Conservation (phyloP, 2,888 invertebrate genomes). For the Himalopsyche kuldschensis region DNA sequence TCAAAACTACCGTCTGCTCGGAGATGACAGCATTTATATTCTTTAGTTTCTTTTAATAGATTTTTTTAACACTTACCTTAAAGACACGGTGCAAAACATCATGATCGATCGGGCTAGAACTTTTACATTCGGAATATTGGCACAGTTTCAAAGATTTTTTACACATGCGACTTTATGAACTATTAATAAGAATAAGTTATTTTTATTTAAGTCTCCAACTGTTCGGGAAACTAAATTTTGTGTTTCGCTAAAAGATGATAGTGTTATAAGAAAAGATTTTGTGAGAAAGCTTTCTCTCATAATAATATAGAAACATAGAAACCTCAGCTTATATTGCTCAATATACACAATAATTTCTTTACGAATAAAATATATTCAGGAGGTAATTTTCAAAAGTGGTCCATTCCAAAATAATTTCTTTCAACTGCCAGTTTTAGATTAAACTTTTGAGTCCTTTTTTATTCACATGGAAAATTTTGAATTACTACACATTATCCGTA, state of each 20-base stretch:
- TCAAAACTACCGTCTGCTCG: not conserved
- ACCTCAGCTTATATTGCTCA: too few relatives aligned
- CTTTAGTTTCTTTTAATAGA: not conserved
- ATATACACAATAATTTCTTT: too few relatives aligned
- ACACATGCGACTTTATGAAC: not conserved
- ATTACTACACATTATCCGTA: too few relatives aligned
- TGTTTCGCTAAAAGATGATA: not conserved
- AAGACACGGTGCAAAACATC: not conserved
- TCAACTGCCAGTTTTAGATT: too few relatives aligned
- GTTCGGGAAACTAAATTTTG: not conserved
- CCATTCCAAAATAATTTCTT: too few relatives aligned
- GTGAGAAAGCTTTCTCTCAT: not conserved
- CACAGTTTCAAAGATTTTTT: not conserved
- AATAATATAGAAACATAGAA: not conserved
- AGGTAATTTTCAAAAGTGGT: too few relatives aligned
- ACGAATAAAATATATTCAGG: too few relatives aligned
- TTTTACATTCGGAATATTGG: not conserved
- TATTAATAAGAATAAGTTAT: not conserved
- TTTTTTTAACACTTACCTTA: not conserved
- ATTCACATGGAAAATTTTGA: too few relatives aligned
- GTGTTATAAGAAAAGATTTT: not conserved
- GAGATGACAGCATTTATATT: not conserved
- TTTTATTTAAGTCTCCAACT: not conserved
- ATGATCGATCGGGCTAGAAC: not conserved
- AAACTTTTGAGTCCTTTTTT: too few relatives aligned